Percentiles rank a stretch among this genome's conserved stretches.
Conservation (phyloP, 2,113 vertebrate species). For the Thymallus thymallus region DNA sequence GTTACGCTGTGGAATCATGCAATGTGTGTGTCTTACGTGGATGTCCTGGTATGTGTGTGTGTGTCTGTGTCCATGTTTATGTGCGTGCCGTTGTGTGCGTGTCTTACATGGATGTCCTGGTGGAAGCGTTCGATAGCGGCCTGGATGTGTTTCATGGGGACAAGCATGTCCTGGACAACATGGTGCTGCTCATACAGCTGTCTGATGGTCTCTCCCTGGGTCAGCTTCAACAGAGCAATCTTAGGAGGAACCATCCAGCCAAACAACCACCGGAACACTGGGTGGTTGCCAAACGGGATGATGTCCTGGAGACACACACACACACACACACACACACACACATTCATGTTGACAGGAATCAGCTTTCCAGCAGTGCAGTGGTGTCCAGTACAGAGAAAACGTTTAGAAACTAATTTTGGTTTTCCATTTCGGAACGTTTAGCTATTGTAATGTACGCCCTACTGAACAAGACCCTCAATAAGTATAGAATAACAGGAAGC, state of each 20-base stretch:
- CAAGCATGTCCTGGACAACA: conserved; percentile 96
- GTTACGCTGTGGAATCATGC: no score
- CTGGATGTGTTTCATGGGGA: conserved; percentile 88
- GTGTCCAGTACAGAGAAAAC: no score
- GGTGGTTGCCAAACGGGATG: conserved; percentile 96
- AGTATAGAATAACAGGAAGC: neutral
- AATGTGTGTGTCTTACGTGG: no score
- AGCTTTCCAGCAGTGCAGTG: no score
- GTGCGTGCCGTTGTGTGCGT: neutral
- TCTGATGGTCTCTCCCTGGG: conserved; percentile 93
- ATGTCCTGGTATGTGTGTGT: neutral
- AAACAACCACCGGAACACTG: conserved; percentile 88
- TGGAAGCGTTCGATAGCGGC: conserved; percentile 85
- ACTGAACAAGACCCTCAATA: neutral
- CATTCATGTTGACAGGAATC: conserved; percentile 2
- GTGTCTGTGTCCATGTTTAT: neutral
- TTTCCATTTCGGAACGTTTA: no score
- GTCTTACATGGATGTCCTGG: conserved; percentile 82
- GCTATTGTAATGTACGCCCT: no score
- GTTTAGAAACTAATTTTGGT: no score
- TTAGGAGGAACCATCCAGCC: conserved; percentile 99
- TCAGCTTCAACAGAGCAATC: conserved; percentile 95
- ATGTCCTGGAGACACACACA: conserved; percentile 80
- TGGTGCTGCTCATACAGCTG: conserved; percentile 95
- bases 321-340: conserved; percentile 2